Conservation (phyloP, 2,797 vertebrate genomes). For the Gephyroberyx darwinii region DNA sequence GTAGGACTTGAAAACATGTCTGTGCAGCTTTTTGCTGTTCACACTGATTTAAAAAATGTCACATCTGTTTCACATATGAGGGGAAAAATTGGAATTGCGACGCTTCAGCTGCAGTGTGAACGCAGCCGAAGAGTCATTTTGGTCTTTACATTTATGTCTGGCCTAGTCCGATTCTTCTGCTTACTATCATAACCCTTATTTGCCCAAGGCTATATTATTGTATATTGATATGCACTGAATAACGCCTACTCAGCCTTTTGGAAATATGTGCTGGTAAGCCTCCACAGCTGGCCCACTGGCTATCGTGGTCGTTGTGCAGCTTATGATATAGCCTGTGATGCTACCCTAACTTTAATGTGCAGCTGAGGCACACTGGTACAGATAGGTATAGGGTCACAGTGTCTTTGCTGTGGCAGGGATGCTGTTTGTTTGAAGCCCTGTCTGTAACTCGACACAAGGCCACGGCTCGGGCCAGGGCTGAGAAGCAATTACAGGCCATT, state of each 20-base stretch:
- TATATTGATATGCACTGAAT: background rate
- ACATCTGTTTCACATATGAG: no score
- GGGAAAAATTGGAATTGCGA: no score
- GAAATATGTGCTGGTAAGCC: constrained; percentile 8
- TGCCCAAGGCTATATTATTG: background rate
- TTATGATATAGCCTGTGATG: constrained; percentile 23
- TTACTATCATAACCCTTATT: background rate
- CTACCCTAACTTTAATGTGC: constrained; percentile 33
- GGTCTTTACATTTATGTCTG: background rate
- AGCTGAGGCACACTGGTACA: constrained; percentile 33
- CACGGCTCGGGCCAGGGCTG: constrained; percentile 31
- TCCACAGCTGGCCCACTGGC: constrained; percentile 26
- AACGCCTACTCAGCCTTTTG: background rate
- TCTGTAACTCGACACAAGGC: constrained; percentile 55
- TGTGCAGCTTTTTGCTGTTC: no score
- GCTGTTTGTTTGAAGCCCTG: constrained; percentile 55
- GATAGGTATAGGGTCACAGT: constrained; percentile 18
- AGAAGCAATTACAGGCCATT: constrained; percentile 78
- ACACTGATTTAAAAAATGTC: no score
- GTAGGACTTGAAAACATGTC: no score
- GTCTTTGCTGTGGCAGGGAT: constrained; percentile 54
- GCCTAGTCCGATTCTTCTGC: background rate
- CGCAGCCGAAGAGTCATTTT: background rate
- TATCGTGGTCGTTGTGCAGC: constrained; percentile 1
- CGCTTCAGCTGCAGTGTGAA: no score